phyloP scores from a whole-genome alignment of 2,888 invertebrate species.

The Hirtodrosophila histrioides region DNA sequence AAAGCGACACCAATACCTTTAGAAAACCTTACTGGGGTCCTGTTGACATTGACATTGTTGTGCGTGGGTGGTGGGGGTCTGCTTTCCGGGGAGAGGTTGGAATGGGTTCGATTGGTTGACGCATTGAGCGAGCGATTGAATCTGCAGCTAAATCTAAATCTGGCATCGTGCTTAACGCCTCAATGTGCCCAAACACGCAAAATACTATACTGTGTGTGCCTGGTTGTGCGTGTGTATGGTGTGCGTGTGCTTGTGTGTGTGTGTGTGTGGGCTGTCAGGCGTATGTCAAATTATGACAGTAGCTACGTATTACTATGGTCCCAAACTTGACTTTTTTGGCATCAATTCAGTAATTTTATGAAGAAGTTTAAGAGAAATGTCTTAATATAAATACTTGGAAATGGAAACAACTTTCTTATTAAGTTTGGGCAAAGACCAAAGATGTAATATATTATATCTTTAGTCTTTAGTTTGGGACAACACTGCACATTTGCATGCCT shows the following conservation, averaged over 20 bases:
- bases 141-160: conserved; percentile 52
- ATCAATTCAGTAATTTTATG: too few species aligned
- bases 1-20: conserved; percentile 54
- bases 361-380: too few species aligned
- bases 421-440: too few species aligned
- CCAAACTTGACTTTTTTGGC: conserved; percentile 21
- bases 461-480: too few species aligned
- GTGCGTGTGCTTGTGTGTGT: conserved; percentile 12
- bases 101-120: conserved; percentile 50
- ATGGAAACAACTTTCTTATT: too few species aligned
- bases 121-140: conserved; percentile 66
- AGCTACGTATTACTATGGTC: conserved; percentile 25
- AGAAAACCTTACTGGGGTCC: conserved; percentile 9
- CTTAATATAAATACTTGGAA: too few species aligned
- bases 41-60: conserved; percentile 61
- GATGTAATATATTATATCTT: too few species aligned
- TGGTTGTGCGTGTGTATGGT: conserved; percentile 1
- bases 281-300: conserved; percentile 69
- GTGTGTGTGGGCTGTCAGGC: conserved; percentile 16
- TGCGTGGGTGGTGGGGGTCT: not conserved
- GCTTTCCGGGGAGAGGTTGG: conserved; percentile 18
- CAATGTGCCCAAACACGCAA: conserved; percentile 12
- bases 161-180: conserved; percentile 49
- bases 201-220: conserved; percentile 14
- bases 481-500: too few species aligned